Base-by-base conservation (phyloP, 2,888 invertebrate species). In the Osedax fenrisi region DNA sequence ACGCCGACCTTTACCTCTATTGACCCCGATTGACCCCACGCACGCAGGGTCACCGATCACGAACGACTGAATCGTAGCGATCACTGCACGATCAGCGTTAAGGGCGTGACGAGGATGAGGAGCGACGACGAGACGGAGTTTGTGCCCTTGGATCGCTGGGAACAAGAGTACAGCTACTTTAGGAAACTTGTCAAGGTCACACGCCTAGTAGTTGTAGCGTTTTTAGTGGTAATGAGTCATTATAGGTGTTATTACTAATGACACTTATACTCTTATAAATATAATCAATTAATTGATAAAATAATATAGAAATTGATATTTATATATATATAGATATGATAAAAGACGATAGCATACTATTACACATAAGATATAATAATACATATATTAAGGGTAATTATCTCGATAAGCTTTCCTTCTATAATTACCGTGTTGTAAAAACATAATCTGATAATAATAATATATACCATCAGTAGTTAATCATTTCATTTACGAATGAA, bases 121-220 rank as follows among this genome's bases (percentile, higher is more conserved):
- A 79, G 75, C 21, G 84, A 84, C 41, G 88, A 88, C 74, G 92
- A 92, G 82, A 89, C 90, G 84, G 89, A 89, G 17, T 92, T 91
- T 81, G 91, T 91, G 0, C 88, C 90, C 10, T 86, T 93, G 3
- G 87, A 89, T 23, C 87, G 89, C 76, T 93, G 92, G 92, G 90
- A 91, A 81, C 88, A 88, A 76, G 92, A 92, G 81, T 92, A 91
- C 80, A 88, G 88, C n/a, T 89, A 89, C 83, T 92, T 91, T 81
- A 87, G 89, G 61, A 87, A 90, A 81, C 86, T 93, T n/a, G 89
- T 89, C 77, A 88, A 90, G 84, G 89, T 89, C 84, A 83, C 76
- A 56, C 24, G 21, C n/a, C n/a, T n/a, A n/a, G n/a, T n/a, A n/a
- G n/a, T n/a, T n/a, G n/a, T n/a, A n/a, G n/a, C n/a, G n/a, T 62